phyloP scores from a whole-genome alignment of 2,113 vertebrate species.

The Narcine bancroftii region DNA sequence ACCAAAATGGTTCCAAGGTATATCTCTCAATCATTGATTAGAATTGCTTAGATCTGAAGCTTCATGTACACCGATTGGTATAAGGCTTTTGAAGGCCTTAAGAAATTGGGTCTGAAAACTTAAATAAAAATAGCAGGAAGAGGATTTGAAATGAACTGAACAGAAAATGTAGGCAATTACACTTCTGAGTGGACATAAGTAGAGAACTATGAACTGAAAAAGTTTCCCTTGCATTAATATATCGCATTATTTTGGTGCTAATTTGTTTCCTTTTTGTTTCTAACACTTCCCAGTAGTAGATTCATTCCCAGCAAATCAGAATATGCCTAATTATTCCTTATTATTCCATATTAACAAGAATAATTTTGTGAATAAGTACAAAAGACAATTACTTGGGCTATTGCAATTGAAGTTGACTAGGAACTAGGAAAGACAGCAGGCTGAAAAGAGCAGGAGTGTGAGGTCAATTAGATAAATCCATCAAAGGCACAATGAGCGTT shows the following conservation, averaged over 20 bases:
- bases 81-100: not conserved
- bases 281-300: not conserved
- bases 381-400: too few species aligned
- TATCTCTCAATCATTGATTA: too few species aligned
- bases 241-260: not conserved
- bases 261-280: not conserved
- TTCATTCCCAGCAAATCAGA: not conserved
- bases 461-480: too few species aligned
- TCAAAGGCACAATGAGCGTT: too few species aligned
- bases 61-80: not conserved
- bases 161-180: not conserved
- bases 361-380: not conserved
- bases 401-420: too few species aligned
- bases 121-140: not conserved
- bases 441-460: not conserved
- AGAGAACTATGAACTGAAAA: not conserved
- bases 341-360: not conserved
- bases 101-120: not conserved
- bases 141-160: not conserved
- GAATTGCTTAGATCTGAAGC: not conserved
- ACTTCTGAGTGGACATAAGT: not conserved
- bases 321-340: not conserved
- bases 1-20: too few species aligned
- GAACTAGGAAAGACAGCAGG: too few species aligned
- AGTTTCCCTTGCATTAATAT: not conserved